A percentile compares a stretch with the other conserved stretches of the same genome.
phyloP scores from a whole-genome alignment of 2,113 vertebrate species.

The Pterocles orientalis region DNA sequence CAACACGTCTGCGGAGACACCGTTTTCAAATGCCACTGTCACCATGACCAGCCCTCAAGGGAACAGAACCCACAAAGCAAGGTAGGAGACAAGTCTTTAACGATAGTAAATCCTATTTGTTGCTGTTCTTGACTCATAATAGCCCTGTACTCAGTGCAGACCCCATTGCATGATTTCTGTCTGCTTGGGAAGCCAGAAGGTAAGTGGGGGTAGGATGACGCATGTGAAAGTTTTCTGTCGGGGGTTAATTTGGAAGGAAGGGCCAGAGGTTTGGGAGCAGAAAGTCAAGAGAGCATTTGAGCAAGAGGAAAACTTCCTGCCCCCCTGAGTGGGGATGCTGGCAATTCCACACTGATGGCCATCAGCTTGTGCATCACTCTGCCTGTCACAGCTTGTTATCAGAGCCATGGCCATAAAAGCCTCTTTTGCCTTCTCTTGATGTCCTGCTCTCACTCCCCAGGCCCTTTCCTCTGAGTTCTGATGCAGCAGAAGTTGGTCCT shows the following conservation, averaged over 20 bases:
- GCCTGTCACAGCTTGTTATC: neutral
- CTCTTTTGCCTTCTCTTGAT: neutral
- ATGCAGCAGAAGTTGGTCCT: conserved; percentile 65
- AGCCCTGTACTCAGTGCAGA: neutral
- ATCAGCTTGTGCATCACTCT: neutral
- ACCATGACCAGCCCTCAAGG: conserved; percentile 65
- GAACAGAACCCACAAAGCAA: conserved; percentile 88
- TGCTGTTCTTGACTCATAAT: neutral
- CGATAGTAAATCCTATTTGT: neutral
- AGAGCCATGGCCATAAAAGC: neutral
- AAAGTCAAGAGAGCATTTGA: neutral
- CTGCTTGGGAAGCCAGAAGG: neutral
- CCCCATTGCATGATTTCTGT: neutral
- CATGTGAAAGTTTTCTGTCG: neutral
- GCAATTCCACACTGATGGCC: neutral
- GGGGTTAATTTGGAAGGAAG: conserved; percentile 6
- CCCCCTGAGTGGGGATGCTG: neutral
- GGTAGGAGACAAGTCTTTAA: conserved; percentile 72
- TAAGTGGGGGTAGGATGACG: conserved; percentile 34
- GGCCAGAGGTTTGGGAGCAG: neutral
- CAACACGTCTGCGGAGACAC: conserved; percentile 81
- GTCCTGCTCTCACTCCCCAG: neutral
- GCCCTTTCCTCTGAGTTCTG: neutral
- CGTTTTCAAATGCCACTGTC: conserved; percentile 79
- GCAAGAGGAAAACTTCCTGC: neutral